Evolutionary conservation across 2,888 invertebrate species (phyloP), one percentile per base, ranked within the genome.

Genomic region (Epinotia ramella): DNA sequence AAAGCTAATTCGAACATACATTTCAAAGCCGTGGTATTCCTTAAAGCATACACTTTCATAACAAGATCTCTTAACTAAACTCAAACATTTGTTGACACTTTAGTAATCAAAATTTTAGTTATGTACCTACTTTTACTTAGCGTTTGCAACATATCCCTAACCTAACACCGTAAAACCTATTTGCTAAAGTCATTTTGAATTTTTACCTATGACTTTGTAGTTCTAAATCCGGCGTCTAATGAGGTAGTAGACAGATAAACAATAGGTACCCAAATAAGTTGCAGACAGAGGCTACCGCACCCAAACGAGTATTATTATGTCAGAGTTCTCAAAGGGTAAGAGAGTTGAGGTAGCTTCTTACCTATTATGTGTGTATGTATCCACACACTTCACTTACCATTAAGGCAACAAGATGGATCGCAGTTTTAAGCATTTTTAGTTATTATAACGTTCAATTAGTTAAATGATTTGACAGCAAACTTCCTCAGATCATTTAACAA

Each of bases 321-420:
- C 24, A 62, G 28, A 6, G 24, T 13, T 28, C 20, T 24, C 49
- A 53, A 53, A 53, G 13, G 33, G 59, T 11, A n/a, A 33, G 18
- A 33, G 18, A 20, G n/a, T 64, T 44, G 46, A 46, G 11, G n/a
- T 18, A 44, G 44, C 24, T 64, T 65, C 12, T 24, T 40, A 40
- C 40, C 40, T 44, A 44, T 4, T 3, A 12, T n/a, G 7, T 59
- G 53, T 13, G 6, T 33, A 20, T 13, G 6, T 33, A 20, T 4
- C 49, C 40, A 18, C 20, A 9, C 13, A 63, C 13, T 28, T 40
- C 16, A 75, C 75, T 65, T 66, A 75, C 75, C 65, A 71, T 71
- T 24, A 75, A 53, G 40, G 44, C 44, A 28, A 66, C 20, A 40
- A 75, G 44, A 71, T 75, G 53, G 13, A 74, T 59, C 20, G 24